Evolutionary conservation across 2,797 vertebrate genomes (phyloP), one percentile per base, ranked within the genome.

Genomic region (Urosaurus nigricauda): DNA sequence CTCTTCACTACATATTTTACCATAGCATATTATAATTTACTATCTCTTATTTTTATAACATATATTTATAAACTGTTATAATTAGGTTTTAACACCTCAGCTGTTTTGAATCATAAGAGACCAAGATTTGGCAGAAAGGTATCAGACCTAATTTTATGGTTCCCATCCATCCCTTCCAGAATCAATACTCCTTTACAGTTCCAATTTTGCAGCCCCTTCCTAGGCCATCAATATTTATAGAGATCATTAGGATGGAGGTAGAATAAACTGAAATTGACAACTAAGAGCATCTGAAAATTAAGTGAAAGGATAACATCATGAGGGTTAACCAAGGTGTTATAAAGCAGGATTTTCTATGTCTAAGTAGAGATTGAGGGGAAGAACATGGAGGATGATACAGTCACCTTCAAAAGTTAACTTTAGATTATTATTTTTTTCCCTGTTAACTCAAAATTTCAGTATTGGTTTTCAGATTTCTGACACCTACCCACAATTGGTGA

Each of bases 21-120:
- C 89, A 87, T 82, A 86, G 81, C 87, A 87, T 93, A 85, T 93
- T 91, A 92, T 91, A 51, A 79, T 92, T 95, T 94, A 95, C 87
- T 94, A 90, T 89, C 88, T 93, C 90, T 95, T 96, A 95, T 95
- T 95, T 96, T 95, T 94, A 94, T 92, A 82, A 40, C 2, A 79
- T 90, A 88, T 92, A 60, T 92, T 96, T 94, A 94, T 91, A 92
- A 93, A 91, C 91, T 19, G 56, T 95, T 94, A 92, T 90, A 91
- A 87, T 89, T 90, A 90, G 90, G 83, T 82, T 92, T 94, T 94
- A 94, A 93, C 88, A 94, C 91, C 93, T 91, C 91, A 87, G 85
- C 37, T 95, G 79, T 93, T 92, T 93, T 88, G 83, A 91, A 94
- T 93, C 90, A 58, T 87, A 93, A 90, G 89, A 92, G 86, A 93